A percentile compares a stretch with the other conserved stretches of the same genome.
phyloP scores from a whole-genome alignment of 2,797 vertebrate genomes.

The Oreochromis grahami region DNA sequence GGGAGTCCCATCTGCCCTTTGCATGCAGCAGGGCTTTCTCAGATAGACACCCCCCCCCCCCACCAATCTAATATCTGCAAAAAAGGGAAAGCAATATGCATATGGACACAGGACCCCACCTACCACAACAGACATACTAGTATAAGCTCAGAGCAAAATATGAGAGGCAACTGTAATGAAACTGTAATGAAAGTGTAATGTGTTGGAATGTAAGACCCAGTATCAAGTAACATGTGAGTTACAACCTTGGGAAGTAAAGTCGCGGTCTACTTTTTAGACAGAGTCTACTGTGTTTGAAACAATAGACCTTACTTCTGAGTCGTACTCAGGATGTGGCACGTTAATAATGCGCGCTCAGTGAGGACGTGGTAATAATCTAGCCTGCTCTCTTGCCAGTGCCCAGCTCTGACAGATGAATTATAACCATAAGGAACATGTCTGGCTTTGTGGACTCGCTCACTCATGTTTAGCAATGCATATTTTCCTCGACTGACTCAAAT shows the following conservation, averaged over 20 bases:
- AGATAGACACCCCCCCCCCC: background rate
- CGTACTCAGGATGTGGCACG: constrained; percentile 22
- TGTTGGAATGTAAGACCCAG: background rate
- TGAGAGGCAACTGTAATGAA: background rate
- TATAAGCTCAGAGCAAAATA: background rate
- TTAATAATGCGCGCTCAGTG: constrained; percentile 34
- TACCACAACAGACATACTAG: background rate
- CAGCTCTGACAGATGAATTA: constrained; percentile 20
- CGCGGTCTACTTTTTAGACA: background rate
- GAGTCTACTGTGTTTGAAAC: constrained; percentile 3
- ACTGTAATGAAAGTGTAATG: background rate
- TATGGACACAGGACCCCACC: background rate
- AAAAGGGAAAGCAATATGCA: background rate
- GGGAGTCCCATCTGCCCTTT: constrained; percentile 65
- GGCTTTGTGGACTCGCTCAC: background rate
- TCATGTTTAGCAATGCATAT: constrained; percentile 13
- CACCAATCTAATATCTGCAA: background rate
- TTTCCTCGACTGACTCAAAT: constrained; percentile 26
- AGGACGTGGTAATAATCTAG: constrained; percentile 18
- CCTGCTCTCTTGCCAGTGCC: background rate
- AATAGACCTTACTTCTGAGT: constrained; percentile 22
- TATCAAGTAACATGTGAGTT: constrained; percentile 5
- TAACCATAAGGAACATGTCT: constrained; percentile 12
- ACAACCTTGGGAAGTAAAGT: background rate
- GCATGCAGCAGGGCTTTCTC: background rate